A percentile compares a stretch with the other conserved stretches of the same genome.
Evolutionary conservation across 2,113 vertebrate genomes (phyloP).

Genomic region (Brienomyrus brachyistius): DNA sequence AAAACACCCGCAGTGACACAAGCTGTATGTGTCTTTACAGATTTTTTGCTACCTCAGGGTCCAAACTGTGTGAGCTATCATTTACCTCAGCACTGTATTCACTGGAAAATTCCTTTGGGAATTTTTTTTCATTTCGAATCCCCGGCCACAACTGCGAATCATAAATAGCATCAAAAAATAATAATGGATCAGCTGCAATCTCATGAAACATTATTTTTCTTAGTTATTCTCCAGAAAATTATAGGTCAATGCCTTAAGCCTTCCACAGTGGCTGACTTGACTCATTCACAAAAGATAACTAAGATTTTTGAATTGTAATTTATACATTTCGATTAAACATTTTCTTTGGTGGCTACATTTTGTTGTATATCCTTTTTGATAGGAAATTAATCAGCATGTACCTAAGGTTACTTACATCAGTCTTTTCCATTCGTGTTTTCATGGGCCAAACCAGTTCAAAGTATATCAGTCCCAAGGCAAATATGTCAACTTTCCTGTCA

Average conservation of each 20-base stretch:
- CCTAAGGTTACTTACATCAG: slow-evolving; percentile 27
- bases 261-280: not conserved
- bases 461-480: slow-evolving; percentile 74
- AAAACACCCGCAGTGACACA: not conserved
- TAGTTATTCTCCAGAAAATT: not conserved
- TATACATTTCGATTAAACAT: not conserved
- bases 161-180: not conserved
- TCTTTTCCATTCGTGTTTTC: slow-evolving; percentile 27
- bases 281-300: not conserved
- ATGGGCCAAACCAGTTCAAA: slow-evolving; percentile 65
- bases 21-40: not conserved
- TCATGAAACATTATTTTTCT: not conserved
- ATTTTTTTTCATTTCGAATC: slow-evolving; percentile 15
- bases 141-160: slow-evolving; percentile 29
- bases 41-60: not conserved
- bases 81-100: slow-evolving; percentile 46
- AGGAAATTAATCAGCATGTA: not conserved
- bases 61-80: not conserved
- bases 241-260: not conserved
- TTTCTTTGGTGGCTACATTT: not conserved
- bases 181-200: not conserved
- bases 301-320: not conserved
- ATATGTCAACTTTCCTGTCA: slow-evolving; percentile 76
- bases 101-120: slow-evolving; percentile 37
- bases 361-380: not conserved